These are phyloP conservation scores for Zaprionus nigranus DNA, from an alignment of 1,140 invertebrate species.

Conservation along the genomic window DNA sequence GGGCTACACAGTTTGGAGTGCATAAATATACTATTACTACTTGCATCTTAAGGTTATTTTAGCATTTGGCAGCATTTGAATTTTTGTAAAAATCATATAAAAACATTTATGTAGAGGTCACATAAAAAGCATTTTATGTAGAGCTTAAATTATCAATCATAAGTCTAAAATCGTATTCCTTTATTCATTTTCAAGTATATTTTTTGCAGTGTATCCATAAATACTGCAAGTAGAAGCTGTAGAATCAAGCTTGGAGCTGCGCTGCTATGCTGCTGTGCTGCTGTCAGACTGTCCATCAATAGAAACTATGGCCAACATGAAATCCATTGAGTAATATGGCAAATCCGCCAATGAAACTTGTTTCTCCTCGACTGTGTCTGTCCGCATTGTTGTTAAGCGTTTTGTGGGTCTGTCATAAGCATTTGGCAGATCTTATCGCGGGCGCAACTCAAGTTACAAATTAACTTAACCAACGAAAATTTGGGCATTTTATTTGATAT, in stretches of 20 bases:
- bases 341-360: conserved; percentile 72
- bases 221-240: not conserved
- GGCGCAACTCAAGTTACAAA: conserved; percentile 58
- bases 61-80: too few species aligned
- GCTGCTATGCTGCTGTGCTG: conserved; percentile 1
- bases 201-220: not conserved
- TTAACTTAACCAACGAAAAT: conserved; percentile 59
- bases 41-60: not conserved
- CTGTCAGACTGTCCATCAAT: conserved; percentile 61
- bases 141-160: too few species aligned
- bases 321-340: conserved; percentile 67
- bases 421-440: conserved; percentile 61
- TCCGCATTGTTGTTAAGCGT: conserved; percentile 1
- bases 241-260: not conserved
- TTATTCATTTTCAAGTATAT: not conserved
- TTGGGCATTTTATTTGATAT: conserved; percentile 22
- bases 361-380: conserved; percentile 37
- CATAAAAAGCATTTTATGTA: too few species aligned
- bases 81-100: too few species aligned
- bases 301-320: conserved; percentile 62
- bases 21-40: not conserved
- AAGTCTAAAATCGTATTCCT: too few species aligned
- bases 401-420: conserved; percentile 34
- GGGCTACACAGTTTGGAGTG: too few species aligned
- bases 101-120: too few species aligned